phyloP scores from a whole-genome alignment of 1,140 invertebrate genomes.

The Musca domestica region DNA sequence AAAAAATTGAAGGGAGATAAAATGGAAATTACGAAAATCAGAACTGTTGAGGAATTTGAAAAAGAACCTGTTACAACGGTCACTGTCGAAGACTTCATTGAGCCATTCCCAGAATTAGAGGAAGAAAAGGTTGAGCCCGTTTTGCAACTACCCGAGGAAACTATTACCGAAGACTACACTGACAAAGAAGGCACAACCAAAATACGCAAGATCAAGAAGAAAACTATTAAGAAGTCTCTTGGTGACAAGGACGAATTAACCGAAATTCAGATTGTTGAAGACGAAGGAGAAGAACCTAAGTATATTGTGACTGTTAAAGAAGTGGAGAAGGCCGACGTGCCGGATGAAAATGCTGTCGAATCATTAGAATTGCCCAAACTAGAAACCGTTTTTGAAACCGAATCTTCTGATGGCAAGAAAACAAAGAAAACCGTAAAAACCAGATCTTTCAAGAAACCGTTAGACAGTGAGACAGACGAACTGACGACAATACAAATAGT shows the following conservation, averaged over 20 bases:
- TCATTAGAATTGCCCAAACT: slow-evolving; percentile 50
- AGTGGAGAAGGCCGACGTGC: slow-evolving; percentile 24
- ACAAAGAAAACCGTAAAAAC: slow-evolving; percentile 50
- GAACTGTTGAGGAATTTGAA: slow-evolving; percentile 54
- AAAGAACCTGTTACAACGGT: slow-evolving; percentile 52
- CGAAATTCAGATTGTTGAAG: slow-evolving; percentile 41
- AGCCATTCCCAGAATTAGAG: slow-evolving; percentile 41
- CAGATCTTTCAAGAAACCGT: slow-evolving; percentile 39
- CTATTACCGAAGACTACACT: slow-evolving; percentile 24
- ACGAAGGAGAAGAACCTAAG: slow-evolving; percentile 37
- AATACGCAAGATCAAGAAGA: slow-evolving; percentile 42
- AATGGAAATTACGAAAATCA: slow-evolving; percentile 54
- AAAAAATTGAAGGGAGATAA: slow-evolving; percentile 51
- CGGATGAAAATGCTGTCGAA: slow-evolving; percentile 28
- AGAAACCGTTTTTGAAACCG: slow-evolving; percentile 50
- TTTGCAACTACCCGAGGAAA: slow-evolving; percentile 37
- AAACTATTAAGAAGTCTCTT: slow-evolving; percentile 41
- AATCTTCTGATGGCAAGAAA: slow-evolving; percentile 40
- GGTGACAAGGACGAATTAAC: slow-evolving; percentile 33
- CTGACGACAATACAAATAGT: slow-evolving; percentile 49
- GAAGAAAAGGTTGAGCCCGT: slow-evolving; percentile 46
- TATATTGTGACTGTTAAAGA: slow-evolving; percentile 38
- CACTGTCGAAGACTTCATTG: slow-evolving; percentile 42
- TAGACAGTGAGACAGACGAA: slow-evolving; percentile 42
- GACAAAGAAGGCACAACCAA: slow-evolving; percentile 30